phyloP scores from a whole-genome alignment of 2,113 vertebrate species.

The Phocoena phocoena region DNA sequence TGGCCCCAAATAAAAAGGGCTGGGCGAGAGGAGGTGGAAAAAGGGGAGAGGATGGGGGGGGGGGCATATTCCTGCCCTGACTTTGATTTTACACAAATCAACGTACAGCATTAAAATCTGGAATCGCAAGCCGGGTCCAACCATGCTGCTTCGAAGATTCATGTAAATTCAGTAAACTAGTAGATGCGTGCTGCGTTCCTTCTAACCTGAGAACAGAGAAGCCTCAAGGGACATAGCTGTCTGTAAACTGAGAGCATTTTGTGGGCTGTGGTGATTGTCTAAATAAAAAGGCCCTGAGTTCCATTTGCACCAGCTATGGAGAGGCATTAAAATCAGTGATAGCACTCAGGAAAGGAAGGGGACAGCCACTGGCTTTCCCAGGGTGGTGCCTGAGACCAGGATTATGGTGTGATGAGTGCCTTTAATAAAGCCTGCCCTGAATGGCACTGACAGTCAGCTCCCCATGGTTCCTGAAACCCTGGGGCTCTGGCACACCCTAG shows the following conservation, averaged over 20 bases:
- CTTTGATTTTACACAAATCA: conserved; percentile 51
- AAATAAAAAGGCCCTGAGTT: conserved; percentile 62
- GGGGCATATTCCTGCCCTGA: neutral
- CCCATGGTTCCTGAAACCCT: neutral
- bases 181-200: conserved; percentile 28
- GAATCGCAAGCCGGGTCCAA: neutral
- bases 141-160: conserved; percentile 34
- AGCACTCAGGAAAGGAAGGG: neutral
- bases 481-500: neutral
- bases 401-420: neutral
- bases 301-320: conserved; percentile 58
- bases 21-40: conserved; percentile 45
- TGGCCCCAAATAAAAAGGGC: conserved; percentile 69
- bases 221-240: neutral
- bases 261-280: neutral
- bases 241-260: conserved; percentile 60
- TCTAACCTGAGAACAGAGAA: conserved; percentile 41
- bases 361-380: neutral
- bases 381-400: neutral
- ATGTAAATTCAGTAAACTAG: conserved; percentile 55
- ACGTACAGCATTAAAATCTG: neutral
- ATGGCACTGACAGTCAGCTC: neutral
- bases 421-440: neutral
- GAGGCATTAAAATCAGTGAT: conserved; percentile 43
- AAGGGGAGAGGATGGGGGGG: neutral